These are phyloP conservation scores for Dinoponera quadriceps DNA, from an alignment of 1,140 invertebrate species.

Conservation along the genomic window DNA sequence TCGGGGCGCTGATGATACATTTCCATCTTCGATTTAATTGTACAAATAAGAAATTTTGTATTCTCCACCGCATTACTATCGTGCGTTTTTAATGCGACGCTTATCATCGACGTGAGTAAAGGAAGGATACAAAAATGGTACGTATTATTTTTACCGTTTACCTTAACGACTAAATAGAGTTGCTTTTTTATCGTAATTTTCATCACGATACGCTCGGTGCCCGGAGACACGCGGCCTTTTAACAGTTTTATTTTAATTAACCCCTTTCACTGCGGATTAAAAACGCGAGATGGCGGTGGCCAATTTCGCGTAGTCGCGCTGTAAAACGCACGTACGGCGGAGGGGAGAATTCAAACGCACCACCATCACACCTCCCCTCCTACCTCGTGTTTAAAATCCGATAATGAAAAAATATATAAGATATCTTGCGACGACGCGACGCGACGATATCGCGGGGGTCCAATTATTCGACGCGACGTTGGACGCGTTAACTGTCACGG, in stretches of 20 bases:
- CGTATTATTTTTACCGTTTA: background rate
- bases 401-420: constrained; percentile 3
- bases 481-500: constrained; percentile 13
- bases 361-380: background rate
- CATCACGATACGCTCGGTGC: background rate
- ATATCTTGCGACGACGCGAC: background rate
- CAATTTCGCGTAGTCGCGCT: background rate
- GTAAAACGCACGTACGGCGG: background rate
- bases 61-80: background rate
- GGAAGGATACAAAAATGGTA: background rate
- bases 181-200: constrained; percentile 7
- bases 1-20: no score
- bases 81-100: no score
- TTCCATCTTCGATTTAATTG: background rate
- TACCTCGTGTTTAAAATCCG: no score
- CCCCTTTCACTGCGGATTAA: constrained; percentile 1
- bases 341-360: background rate
- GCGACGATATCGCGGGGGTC: constrained; percentile 1
- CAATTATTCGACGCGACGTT: constrained; percentile 17
- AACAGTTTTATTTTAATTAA: constrained; percentile 25
- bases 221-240: background rate
- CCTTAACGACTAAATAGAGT: background rate
- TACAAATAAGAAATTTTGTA: constrained; percentile 14
- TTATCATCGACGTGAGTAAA: background rate
- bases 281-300: background rate